Base-by-base conservation (phyloP, 2,888 invertebrate genomes). In the Amblyjoppa proteus region DNA sequence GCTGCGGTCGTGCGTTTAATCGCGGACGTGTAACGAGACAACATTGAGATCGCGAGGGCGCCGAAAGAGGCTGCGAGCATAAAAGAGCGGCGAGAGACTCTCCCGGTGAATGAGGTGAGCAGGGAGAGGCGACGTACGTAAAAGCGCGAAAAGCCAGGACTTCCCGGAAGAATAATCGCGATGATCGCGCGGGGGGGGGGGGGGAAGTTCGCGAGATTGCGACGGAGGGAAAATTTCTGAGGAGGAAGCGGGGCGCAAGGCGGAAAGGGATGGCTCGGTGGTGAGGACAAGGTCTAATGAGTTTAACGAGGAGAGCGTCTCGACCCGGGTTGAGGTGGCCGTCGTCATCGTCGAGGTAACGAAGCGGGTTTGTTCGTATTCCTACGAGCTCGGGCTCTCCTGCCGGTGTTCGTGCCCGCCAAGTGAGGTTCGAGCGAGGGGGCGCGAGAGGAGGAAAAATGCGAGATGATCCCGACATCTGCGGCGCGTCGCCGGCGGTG, bases 291-390 rank as follows among this genome's bases (percentile, higher is more conserved):
- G 58, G 83, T 83, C 78, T 85, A 85, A 85, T 79, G 82, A 85
- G 85, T 85, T 85, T 82, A 85, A 85, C 82, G 79, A 85, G 85
- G 69, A 73, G 68, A 70, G 70, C 82, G 70, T 82, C 82, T 75
- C 74, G 79, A 75, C 77, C 61, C 73, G 41, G 51, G 38, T 16
- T 16, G 70, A 80, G 64, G 64, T 64, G 41, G 69, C 20, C 68
- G 41, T 70, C 75, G 28, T 75, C 70, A 71, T 66, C 81, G 38
- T 61, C 61, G 73, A 85, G 56, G 70, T 73, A 82, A 82, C 84
- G 82, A 73, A 61, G 71, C 25, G 61, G 58, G 75, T 66, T 73
- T 73, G 64, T 83, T 83, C 73, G 38, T 20, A 53, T 16, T 34
- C 61, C 31, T 61, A 61, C 58, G 28, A 58, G 58, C 25, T 58